Evolutionary conservation across 2,113 vertebrate species (phyloP).

Genomic region (Recurvirostra avosetta): DNA sequence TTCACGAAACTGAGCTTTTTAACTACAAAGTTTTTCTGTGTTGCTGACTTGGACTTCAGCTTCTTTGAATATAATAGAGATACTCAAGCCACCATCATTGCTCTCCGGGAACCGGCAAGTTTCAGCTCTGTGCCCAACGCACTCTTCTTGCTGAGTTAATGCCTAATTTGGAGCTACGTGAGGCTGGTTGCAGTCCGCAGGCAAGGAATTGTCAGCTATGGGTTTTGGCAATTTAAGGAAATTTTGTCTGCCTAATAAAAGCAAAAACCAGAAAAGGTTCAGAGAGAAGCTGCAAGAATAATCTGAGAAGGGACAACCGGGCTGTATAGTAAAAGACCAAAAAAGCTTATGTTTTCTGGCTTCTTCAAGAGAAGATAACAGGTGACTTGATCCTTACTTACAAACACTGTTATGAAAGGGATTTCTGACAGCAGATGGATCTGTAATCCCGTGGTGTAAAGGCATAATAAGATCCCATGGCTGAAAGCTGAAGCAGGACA

Average conservation of each 20-base stretch:
- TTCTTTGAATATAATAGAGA: background rate
- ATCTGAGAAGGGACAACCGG: background rate
- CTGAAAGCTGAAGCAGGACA: conserved; percentile 4
- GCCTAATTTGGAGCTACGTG: background rate
- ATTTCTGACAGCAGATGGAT: conserved; percentile 16
- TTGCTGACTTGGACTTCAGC: background rate
- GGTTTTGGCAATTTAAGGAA: background rate
- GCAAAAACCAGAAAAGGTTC: background rate
- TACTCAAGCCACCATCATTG: background rate
- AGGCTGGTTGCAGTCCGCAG: background rate
- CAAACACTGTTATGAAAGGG: background rate
- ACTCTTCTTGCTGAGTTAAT: background rate
- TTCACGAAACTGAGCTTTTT: background rate
- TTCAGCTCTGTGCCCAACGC: background rate
- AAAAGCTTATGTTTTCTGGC: background rate
- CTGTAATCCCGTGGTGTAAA: background rate
- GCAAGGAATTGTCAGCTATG: background rate
- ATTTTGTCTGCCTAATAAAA: background rate
- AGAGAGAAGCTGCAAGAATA: background rate
- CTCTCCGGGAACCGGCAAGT: background rate
- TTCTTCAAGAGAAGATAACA: background rate
- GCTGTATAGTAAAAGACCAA: background rate
- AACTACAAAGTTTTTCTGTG: background rate
- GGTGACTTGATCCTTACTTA: background rate
- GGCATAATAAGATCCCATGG: background rate